Evolutionary conservation across 1,140 invertebrate genomes (phyloP), one percentile per base, ranked within the genome.

Genomic region (Cryptotermes secundus): DNA sequence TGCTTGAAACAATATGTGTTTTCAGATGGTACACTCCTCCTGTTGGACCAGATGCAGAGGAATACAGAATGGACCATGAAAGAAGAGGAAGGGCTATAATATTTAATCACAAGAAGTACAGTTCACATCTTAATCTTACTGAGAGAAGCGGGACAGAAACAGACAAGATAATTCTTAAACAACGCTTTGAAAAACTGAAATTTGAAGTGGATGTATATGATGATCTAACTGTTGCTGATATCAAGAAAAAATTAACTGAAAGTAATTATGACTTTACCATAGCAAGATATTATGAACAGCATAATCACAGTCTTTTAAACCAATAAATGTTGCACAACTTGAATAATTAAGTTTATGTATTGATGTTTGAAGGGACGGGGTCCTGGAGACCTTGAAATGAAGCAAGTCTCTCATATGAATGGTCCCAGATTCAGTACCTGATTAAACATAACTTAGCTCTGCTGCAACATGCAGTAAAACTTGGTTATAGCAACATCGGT

Each of bases 31-130:
- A 72, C 59, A 72, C 34, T 34, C 7, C 83, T 1, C 86, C 88
- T 35, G 85, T 87, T 10, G 83, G 83, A n/a, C 83, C 84, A 65
- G 86, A 88, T 31, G 85, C 85, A 19, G 53, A 86, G 14, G 81
- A 85, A n/a, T 93, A 93, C 87, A 90, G 90, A 59, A 92, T 92
- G 91, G 88, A 89, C 65, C 88, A 92, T 86, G 83, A 84, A 31
- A 87, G 88, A 3, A 86, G 92, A 84, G 92, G 92, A 72, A 89
- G 87, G 45, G 92, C 92, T 83, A 80, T 93, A 9, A 92, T 93
- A 22, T 91, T 93, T 42, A 93, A 93, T 35, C 85, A 85, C 45
- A 65, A 84, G 31, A 82, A 79, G 9, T 85, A 81, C 36, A n/a
- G 38, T n/a, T 81, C 79, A 10, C 12, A 24, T 31, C 34, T 82